phyloP scores from a whole-genome alignment of 2,888 invertebrate genomes.

The Azorinus chamasolen region DNA sequence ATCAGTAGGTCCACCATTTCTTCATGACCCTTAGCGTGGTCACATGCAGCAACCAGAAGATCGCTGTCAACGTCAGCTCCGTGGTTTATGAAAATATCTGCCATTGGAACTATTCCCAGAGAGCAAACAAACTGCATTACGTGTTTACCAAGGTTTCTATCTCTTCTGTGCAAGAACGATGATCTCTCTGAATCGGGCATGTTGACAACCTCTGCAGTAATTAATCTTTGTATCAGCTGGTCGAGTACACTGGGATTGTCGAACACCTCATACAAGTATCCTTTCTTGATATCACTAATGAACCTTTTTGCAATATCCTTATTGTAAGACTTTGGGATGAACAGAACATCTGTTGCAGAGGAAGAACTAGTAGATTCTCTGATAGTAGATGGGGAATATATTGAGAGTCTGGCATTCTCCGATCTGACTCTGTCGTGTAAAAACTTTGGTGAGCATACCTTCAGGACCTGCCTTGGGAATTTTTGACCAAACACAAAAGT shows the following conservation, averaged over 20 bases:
- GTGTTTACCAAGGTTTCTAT: slow-evolving; percentile 7
- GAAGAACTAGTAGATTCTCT: background rate
- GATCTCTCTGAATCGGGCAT: slow-evolving; percentile 4
- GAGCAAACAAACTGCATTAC: slow-evolving; percentile 14
- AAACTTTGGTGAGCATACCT: slow-evolving; percentile 43
- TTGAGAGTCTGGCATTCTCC: background rate
- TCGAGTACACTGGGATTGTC: slow-evolving; percentile 49
- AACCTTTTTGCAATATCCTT: slow-evolving; percentile 35
- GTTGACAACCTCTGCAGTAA: slow-evolving; percentile 20
- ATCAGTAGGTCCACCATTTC: slow-evolving; percentile 13
- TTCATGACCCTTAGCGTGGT: background rate
- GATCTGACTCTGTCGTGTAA: slow-evolving; percentile 34
- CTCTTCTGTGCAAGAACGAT: slow-evolving; percentile 6
- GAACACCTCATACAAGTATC: slow-evolving; percentile 31
- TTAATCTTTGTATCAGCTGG: background rate
- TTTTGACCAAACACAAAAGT: slow-evolving; percentile 51
- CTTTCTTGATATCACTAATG: slow-evolving; percentile 33
- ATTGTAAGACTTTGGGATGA: slow-evolving; percentile 23
- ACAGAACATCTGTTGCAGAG: slow-evolving; percentile 30
- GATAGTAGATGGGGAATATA: slow-evolving; percentile 1
- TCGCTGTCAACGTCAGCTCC: slow-evolving; percentile 2
- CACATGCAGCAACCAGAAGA: slow-evolving; percentile 4
- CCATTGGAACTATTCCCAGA: slow-evolving; percentile 2
- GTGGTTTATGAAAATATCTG: background rate
- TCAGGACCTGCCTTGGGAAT: slow-evolving; percentile 35